Base-by-base conservation (phyloP, 2,113 vertebrate species). In the Cyanistes caeruleus region DNA sequence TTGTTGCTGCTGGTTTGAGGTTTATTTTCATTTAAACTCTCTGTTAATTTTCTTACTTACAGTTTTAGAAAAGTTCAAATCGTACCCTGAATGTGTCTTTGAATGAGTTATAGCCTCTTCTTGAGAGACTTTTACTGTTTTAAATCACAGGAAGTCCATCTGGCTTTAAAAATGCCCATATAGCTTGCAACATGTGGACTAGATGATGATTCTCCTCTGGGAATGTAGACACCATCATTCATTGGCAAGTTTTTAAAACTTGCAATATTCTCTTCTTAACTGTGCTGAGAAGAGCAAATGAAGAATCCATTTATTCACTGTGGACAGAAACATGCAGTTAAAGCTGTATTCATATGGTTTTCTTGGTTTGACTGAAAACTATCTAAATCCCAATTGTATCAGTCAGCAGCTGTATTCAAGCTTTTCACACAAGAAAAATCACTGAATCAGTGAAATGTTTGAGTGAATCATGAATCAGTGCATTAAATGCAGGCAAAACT, bases 201-300 rank as follows among this genome's bases (percentile, higher is more conserved):
- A 91, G 72, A 89, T 72, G 35, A 51, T 88, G 43, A 62, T 51
- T 89, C 94, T 95, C 91, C 82, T 78, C 53, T 77, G 77, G 92
- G 75, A 95, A 84, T 35, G 43, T 13, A 85, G 46, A 91, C 22
- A 51, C 59, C 33, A 70, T 73, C 55, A 67, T 75, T 87, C 52
- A 94, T 13, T 33, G 46, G 82, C 27, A 46, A 73, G 23, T 23
- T 91, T 91, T 68, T 44, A 82, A 76, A 88, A 82, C 69, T 74
- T 83, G 37, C 5, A 16, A 11, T n/a, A 23, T 76, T 89, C 20
- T 74, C 44, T 76, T 73, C 58, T 65, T 30, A 60, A 14, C 19
- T 67, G 20, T 60, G 14, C 44, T 78, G 56, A 77, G 62, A 55
- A 49, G 46, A 25, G 39, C 3, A 2, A 77, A 67, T 73, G 44